phyloP scores from a whole-genome alignment of 2,797 vertebrate species.

The Notolabrus celidotus region DNA sequence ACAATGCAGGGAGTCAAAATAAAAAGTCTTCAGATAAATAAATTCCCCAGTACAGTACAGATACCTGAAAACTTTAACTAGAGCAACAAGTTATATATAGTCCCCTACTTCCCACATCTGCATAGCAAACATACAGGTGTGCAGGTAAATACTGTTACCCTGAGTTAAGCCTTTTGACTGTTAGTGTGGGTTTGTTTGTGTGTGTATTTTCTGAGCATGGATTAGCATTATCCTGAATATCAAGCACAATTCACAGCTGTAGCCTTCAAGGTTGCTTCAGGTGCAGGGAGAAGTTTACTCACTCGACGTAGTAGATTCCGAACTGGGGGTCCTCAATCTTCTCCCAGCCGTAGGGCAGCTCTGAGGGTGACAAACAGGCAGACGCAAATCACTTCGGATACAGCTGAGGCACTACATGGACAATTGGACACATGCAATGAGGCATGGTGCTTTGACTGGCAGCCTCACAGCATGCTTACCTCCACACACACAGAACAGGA shows the following conservation, averaged over 20 bases:
- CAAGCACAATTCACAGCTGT: conserved; percentile 23
- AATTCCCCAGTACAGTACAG: too few relatives aligned
- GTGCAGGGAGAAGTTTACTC: conserved; percentile 79
- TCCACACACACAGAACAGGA: conserved; percentile 32
- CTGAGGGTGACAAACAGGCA: conserved; percentile 73
- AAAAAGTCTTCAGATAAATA: too few relatives aligned
- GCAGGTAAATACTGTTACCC: background rate
- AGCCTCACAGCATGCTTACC: conserved; percentile 36
- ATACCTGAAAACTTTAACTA: too few relatives aligned
- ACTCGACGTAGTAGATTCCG: conserved; percentile 98
- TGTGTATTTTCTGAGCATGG: too few relatives aligned
- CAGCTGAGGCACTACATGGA: conserved; percentile 41
- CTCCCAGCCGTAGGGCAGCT: conserved; percentile 99
- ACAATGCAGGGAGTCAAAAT: too few relatives aligned
- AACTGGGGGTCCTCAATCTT: conserved; percentile 98
- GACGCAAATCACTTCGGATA: conserved; percentile 50
- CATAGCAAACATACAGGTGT: background rate
- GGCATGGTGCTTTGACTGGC: conserved; percentile 43
- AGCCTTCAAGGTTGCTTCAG: conserved; percentile 11
- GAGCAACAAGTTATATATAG: too few relatives aligned
- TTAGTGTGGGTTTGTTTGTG: too few relatives aligned
- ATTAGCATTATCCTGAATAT: conserved; percentile 5
- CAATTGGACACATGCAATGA: conserved; percentile 52
- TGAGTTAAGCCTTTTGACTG: background rate
- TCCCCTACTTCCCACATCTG: background rate